Evolutionary conservation across 2,797 vertebrate genomes (phyloP).

Genomic region (Brotula barbata): DNA sequence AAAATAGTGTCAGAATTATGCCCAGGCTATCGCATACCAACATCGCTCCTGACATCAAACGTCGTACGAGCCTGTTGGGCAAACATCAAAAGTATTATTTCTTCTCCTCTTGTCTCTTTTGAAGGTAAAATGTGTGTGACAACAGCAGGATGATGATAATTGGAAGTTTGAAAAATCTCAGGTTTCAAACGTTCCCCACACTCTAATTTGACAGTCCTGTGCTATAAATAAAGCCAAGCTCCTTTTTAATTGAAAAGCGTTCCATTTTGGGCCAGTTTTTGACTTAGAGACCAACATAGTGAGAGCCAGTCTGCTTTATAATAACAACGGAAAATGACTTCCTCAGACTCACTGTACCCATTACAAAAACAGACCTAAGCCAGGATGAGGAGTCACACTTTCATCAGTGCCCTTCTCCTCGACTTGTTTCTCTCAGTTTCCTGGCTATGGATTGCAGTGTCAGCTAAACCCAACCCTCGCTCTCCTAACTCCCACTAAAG

Average conservation of each 20-base stretch:
- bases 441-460: conserved; percentile 58
- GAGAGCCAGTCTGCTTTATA: conserved; percentile 37
- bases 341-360: conserved; percentile 48
- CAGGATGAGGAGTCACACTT: conserved; percentile 43
- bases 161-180: conserved; percentile 10
- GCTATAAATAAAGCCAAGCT: conserved; percentile 34
- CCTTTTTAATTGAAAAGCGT: conserved; percentile 27
- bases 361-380: conserved; percentile 48
- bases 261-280: conserved; percentile 8
- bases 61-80: no score
- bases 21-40: no score
- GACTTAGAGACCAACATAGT: conserved; percentile 37
- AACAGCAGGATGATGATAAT: conserved; percentile 11
- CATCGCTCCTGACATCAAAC: no score
- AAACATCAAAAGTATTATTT: background rate
- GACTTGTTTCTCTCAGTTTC: conserved; percentile 52
- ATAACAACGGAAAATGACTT: conserved; percentile 59
- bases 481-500: conserved; percentile 40
- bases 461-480: conserved; percentile 56
- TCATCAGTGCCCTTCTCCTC: conserved; percentile 58
- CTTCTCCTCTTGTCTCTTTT: no score
- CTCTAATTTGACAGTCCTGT: conserved; percentile 28
- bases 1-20: no score
- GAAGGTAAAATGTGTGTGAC: conserved; percentile 9
- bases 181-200: conserved; percentile 17